Evolutionary conservation across 2,797 vertebrate genomes (phyloP).

Genomic region (Gymnothorax reevesii): DNA sequence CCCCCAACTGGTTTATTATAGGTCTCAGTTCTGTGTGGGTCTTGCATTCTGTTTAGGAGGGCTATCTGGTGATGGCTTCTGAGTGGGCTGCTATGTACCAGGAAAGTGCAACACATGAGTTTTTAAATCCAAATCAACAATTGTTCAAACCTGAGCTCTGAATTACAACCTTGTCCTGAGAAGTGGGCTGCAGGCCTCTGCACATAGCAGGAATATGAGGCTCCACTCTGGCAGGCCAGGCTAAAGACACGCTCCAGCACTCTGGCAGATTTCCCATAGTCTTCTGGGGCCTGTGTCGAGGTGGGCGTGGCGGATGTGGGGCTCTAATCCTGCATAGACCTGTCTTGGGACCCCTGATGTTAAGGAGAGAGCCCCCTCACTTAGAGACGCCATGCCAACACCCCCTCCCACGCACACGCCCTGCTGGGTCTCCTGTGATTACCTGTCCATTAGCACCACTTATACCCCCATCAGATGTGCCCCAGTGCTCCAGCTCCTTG

Average conservation of each 20-base stretch:
- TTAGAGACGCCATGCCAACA: constrained; percentile 33
- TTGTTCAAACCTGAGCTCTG: no score
- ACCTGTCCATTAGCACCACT: constrained; percentile 67
- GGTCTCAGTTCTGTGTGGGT: no score
- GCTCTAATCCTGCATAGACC: constrained; percentile 58
- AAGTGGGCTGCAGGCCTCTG: no score
- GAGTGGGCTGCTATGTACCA: no score
- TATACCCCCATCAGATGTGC: constrained; percentile 62
- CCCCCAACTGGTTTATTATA: no score
- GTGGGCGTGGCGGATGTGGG: constrained; percentile 16
- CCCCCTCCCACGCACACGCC: constrained; percentile 39
- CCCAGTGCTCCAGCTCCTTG: constrained; percentile 53
- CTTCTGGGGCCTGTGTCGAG: constrained; percentile 24
- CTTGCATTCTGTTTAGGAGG: no score
- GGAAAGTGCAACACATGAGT: no score
- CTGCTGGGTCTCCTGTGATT: background rate
- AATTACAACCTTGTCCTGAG: no score
- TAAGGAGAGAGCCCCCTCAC: constrained; percentile 50
- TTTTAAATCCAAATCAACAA: no score
- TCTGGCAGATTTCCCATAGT: constrained; percentile 22
- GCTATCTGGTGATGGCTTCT: no score
- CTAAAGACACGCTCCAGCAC: background rate
- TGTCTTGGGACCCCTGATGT: constrained; percentile 58
- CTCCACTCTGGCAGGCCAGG: background rate
- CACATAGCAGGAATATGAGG: no score